Conservation (phyloP, 2,888 invertebrate species). For the Hemaris fuciformis region DNA sequence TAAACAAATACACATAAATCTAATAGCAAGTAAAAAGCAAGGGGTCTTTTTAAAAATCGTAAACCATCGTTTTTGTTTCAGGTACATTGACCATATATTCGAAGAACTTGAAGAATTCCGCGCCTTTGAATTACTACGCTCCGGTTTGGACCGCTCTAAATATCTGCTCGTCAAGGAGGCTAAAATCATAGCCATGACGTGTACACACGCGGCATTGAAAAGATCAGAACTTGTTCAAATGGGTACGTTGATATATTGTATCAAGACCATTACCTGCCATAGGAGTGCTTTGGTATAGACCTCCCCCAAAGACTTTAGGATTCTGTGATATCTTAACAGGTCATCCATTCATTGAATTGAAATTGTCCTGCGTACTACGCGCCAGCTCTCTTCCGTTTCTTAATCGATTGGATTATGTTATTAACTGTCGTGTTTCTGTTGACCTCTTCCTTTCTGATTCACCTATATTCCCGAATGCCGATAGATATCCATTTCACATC, state of each 20-base stretch:
- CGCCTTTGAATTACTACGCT: slow-evolving; percentile 97
- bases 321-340: too few species aligned
- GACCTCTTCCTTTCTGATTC: too few species aligned
- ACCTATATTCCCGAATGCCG: too few species aligned
- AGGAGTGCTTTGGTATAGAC: background rate
- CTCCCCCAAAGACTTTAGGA: background rate
- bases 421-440: too few species aligned
- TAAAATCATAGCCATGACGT: slow-evolving; percentile 99
- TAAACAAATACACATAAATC: too few species aligned
- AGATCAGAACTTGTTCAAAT: slow-evolving; percentile 97
- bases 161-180: slow-evolving; percentile 99
- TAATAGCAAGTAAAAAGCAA: too few species aligned
- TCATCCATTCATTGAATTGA: too few species aligned
- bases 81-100: slow-evolving; percentile 97
- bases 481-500: too few species aligned
- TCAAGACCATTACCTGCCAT: background rate
- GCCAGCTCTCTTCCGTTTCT: too few species aligned
- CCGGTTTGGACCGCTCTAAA: slow-evolving; percentile 97
- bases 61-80: slow-evolving; percentile 35
- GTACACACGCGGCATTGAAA: slow-evolving; percentile 99
- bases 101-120: slow-evolving; percentile 98
- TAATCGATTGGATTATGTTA: too few species aligned
- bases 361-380: too few species aligned
- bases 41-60: too few species aligned
- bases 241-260: slow-evolving; percentile 71